Evolutionary conservation across 2,888 invertebrate species (phyloP).

Genomic region (Taphrorychus bicolor): DNA sequence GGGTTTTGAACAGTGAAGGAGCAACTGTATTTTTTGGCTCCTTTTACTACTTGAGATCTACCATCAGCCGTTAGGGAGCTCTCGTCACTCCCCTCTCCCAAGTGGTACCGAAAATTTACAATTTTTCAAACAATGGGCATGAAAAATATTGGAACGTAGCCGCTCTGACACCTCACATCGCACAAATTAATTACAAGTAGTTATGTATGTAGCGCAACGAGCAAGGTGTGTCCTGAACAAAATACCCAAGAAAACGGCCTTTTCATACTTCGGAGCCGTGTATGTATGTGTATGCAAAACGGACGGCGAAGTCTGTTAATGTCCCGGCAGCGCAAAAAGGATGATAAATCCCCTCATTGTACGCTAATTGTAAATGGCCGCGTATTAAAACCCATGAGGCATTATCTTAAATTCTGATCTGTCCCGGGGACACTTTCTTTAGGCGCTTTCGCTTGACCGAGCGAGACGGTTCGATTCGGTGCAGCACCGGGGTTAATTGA

Average conservation of each 20-base stretch:
- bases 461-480: neutral
- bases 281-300: too few relatives aligned
- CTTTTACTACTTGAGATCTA: neutral
- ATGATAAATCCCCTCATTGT: conserved; percentile 37
- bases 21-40: neutral
- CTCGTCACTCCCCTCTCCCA: too few relatives aligned
- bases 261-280: conserved; percentile 31
- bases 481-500: conserved; percentile 20
- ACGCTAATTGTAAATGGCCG: conserved; percentile 27
- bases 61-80: too few relatives aligned
- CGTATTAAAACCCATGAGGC: conserved; percentile 22
- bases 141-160: conserved; percentile 23
- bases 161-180: conserved; percentile 21
- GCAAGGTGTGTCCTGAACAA: conserved; percentile 38
- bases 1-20: too few relatives aligned
- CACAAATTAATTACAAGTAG: conserved; percentile 42
- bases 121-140: too few relatives aligned
- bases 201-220: conserved; percentile 41
- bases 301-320: conserved; percentile 33
- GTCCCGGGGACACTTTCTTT: conserved; percentile 2
- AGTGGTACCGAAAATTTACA: neutral
- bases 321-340: conserved; percentile 29
- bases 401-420: conserved; percentile 37
- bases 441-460: neutral
- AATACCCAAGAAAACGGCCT: conserved; percentile 34